Percentiles rank a stretch among this genome's conserved stretches.
These are phyloP conservation scores for Pseudomugil gertrudae DNA, from an alignment of 2,797 vertebrate species.

Conservation along the genomic window DNA sequence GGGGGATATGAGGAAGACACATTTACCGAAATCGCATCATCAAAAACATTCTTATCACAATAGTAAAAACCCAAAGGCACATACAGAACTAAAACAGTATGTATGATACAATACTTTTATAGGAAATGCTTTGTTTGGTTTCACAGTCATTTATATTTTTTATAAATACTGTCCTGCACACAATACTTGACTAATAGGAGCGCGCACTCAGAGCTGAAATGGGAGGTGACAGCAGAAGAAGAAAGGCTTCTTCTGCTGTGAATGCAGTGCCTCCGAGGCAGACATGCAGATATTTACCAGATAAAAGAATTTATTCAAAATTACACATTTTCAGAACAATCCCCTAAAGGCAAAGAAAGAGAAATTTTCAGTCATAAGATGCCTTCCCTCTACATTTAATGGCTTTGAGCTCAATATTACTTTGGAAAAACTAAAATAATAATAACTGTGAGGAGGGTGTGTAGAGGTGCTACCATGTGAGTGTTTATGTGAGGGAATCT, in stretches of 20 bases:
- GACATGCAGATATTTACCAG: slow-evolving; percentile 30
- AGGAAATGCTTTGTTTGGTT: slow-evolving; percentile 16
- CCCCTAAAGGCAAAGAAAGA: slow-evolving; percentile 40
- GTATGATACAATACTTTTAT: slow-evolving; percentile 61
- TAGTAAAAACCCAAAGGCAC: slow-evolving; percentile 59
- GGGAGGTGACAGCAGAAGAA: slow-evolving; percentile 7
- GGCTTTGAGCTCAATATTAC: slow-evolving; percentile 35
- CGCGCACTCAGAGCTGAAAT: slow-evolving; percentile 2
- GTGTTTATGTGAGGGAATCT: slow-evolving; percentile 24
- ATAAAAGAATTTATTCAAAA: slow-evolving; percentile 61
- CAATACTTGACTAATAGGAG: slow-evolving; percentile 47
- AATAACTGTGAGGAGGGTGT: slow-evolving; percentile 3
- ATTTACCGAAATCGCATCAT: slow-evolving; percentile 46
- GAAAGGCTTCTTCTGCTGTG: slow-evolving; percentile 47
- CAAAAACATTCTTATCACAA: slow-evolving; percentile 54
- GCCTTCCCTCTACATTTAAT: slow-evolving; percentile 37
- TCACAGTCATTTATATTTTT: slow-evolving; percentile 1
- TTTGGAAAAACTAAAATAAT: slow-evolving; percentile 12
- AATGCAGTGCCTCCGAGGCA: slow-evolving; percentile 47
- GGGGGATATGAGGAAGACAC: slow-evolving; percentile 49
- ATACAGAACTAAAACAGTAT: slow-evolving; percentile 73
- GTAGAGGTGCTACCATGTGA: not conserved
- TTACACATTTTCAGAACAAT: slow-evolving; percentile 41
- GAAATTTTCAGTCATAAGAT: slow-evolving; percentile 54
- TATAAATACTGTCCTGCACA: slow-evolving; percentile 32